A percentile compares a stretch with the other conserved stretches of the same genome.
phyloP scores from a whole-genome alignment of 2,113 vertebrate genomes.

The Echinops telfairi region DNA sequence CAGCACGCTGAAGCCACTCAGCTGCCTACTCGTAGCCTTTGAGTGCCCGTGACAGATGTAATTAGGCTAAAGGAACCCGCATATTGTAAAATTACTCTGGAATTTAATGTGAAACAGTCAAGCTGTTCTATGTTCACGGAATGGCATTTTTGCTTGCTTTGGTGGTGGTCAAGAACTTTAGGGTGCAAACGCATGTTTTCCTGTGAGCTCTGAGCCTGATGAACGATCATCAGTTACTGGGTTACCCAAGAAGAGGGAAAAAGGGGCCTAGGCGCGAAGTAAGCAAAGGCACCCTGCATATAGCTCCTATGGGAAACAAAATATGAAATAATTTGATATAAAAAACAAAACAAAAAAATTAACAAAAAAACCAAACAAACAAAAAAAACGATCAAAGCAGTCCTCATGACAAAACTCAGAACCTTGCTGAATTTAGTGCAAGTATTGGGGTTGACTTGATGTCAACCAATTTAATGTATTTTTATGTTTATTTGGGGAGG shows the following conservation, averaged over 20 bases:
- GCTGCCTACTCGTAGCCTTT: background rate
- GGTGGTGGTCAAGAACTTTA: background rate
- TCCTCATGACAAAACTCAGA: constrained; percentile 22
- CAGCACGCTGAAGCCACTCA: constrained; percentile 6
- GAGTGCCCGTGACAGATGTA: background rate
- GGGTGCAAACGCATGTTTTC: background rate
- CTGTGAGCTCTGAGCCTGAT: background rate
- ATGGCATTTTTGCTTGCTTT: background rate
- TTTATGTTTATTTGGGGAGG: background rate
- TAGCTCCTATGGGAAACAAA: background rate
- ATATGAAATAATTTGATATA: constrained; percentile 1
- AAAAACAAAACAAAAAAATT: background rate
- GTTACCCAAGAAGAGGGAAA: background rate
- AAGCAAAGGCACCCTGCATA: background rate
- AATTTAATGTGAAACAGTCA: background rate
- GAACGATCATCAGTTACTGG: background rate
- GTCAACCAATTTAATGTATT: background rate
- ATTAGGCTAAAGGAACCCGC: background rate
- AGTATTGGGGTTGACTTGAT: background rate
- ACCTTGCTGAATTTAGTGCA: background rate
- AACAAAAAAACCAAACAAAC: too few species aligned
- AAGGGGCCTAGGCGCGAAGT: background rate
- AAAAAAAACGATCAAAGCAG: background rate
- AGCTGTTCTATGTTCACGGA: background rate
- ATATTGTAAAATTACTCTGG: background rate